Percentiles rank a stretch among this genome's conserved stretches.
Conservation (phyloP, 1,140 invertebrate genomes). For the Lanistes nyassanus region DNA sequence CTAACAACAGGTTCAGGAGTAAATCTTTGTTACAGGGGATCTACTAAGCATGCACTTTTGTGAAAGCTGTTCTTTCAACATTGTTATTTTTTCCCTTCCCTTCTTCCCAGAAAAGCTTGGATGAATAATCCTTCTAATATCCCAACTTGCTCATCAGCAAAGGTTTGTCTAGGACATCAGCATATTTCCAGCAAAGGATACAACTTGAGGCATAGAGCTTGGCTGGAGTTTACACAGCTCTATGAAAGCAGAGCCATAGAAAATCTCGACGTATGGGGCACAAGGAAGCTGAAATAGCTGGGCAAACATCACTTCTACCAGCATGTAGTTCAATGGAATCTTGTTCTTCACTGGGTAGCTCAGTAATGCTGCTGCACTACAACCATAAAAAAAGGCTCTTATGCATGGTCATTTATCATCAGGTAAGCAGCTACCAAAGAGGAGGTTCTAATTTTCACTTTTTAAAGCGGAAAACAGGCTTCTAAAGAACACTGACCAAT, state of each 20-base stretch:
- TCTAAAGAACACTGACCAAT: constrained; percentile 77
- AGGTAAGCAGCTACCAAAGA: too few species aligned
- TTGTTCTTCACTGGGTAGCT: constrained; percentile 93
- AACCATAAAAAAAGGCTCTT: constrained; percentile 42
- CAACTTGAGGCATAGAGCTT: constrained; percentile 94
- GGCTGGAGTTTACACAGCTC: constrained; percentile 98
- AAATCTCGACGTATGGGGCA: constrained; percentile 87
- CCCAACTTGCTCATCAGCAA: too few species aligned
- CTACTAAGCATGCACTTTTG: too few species aligned
- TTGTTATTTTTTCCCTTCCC: too few species aligned
- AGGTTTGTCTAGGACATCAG: too few species aligned
- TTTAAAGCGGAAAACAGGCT: too few species aligned
- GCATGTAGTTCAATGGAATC: constrained; percentile 97
- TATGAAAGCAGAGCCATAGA: constrained; percentile 94
- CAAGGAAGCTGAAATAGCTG: constrained; percentile 94
- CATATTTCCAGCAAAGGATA: constrained; percentile 56
- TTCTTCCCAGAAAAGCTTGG: too few species aligned
- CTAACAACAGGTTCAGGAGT: constrained; percentile 65
- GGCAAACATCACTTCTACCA: constrained; percentile 95
- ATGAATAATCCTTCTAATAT: too few species aligned
- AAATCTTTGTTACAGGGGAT: too few species aligned
- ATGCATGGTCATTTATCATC: too few species aligned
- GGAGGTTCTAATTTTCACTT: too few species aligned
- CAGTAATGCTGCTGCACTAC: constrained; percentile 86
- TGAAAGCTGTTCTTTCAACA: too few species aligned